Evolutionary conservation across 2,113 vertebrate species (phyloP), one percentile per base, ranked within the genome.

Genomic region (Planiliza haematocheilus): DNA sequence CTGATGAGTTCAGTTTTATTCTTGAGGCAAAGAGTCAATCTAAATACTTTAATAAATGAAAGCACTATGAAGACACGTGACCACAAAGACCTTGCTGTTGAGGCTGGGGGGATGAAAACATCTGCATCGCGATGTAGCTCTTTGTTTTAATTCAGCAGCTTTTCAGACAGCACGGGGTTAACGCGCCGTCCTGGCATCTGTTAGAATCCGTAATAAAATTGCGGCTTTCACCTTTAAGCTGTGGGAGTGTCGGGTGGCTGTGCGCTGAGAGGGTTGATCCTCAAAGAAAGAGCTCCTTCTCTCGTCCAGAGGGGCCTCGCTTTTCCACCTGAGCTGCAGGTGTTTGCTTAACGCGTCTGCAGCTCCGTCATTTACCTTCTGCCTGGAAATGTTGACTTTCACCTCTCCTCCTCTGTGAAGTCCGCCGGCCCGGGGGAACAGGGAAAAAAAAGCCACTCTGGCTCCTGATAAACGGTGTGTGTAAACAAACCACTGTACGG

Each of bases 311-410:
- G 77, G 73, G 53, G 80, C 55, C 48, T 67, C 60, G 55, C 80
- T 89, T 86, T 89, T 87, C 86, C 86, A 91, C 86, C 88, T 91
- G 86, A 89, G 68, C 70, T 80, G 4, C 83, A 91, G 88, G 89
- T 92, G 91, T 91, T 91, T 91, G 77, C 81, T 84, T 77, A 91
- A 57, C 83, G 79, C 71, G 74, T 78, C 77, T 77, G 82, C 77
- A 71, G 78, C 74, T 17, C 74, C 71, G 61, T 85, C 63, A 64
- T 85, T 87, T 77, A 85, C 55, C 69, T 82, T 88, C 73, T 76
- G 49, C 72, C 82, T 82, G 83, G 74, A 86, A 88, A 89, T 89
- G 77, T 90, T 90, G 82, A 84, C 79, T 84, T 83, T 85, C 1
- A 39, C 36, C 65, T 74, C 81, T 49, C 17, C 52, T 64, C 65